phyloP scores from a whole-genome alignment of 2,888 invertebrate genomes.

The Spisula solida region DNA sequence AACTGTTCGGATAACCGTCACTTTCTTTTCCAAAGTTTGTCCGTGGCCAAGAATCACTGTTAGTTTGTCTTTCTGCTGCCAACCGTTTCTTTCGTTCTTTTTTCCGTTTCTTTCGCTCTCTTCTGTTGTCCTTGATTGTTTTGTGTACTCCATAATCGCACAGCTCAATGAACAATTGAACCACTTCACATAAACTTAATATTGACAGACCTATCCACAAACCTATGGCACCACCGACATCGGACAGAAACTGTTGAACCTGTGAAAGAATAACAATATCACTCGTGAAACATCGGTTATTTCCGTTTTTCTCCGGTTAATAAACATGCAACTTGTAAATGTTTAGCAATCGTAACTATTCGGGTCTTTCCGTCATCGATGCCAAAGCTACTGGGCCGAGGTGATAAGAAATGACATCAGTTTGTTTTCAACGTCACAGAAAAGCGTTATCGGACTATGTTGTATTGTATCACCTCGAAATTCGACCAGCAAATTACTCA shows the following conservation, averaged over 20 bases:
- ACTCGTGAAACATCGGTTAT: too few species aligned
- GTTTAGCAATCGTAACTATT: too few species aligned
- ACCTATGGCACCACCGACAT: constrained; percentile 78
- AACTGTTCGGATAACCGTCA: background rate
- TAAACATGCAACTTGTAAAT: too few species aligned
- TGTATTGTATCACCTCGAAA: too few species aligned
- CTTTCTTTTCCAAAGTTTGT: background rate
- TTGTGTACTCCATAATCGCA: constrained; percentile 59
- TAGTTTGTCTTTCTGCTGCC: background rate
- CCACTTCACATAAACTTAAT: constrained; percentile 73
- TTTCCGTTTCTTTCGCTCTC: constrained; percentile 6
- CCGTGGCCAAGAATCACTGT: background rate
- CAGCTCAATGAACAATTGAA: constrained; percentile 74
- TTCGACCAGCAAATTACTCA: too few species aligned
- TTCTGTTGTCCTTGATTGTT: constrained; percentile 4
- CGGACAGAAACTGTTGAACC: constrained; percentile 73
- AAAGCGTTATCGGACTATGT: too few species aligned
- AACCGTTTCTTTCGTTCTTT: constrained; percentile 16
- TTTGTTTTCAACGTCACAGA: too few species aligned
- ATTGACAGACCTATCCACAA: constrained; percentile 78
- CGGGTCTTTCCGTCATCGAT: too few species aligned
- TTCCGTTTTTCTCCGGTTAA: too few species aligned
- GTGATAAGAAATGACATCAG: too few species aligned
- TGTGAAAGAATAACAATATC: constrained; percentile 35
- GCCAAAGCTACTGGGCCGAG: too few species aligned